Conservation (phyloP, 2,888 invertebrate genomes). For the Hydrotaea diabolus region DNA sequence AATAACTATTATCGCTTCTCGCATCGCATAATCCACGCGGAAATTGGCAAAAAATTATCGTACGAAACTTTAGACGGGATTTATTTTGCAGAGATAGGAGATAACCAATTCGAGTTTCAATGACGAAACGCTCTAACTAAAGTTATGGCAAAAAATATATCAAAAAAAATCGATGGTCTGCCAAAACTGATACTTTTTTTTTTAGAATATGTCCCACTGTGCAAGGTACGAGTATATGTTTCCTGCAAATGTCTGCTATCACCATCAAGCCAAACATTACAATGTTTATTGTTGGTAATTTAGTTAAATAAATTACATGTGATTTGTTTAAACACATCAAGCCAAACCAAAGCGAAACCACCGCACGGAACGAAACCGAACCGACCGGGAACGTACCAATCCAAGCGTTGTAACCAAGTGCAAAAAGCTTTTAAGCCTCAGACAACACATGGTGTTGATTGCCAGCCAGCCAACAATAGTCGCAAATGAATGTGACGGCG, state of each 20-base stretch:
- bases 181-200: too few species aligned
- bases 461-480: neutral
- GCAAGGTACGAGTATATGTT: too few species aligned
- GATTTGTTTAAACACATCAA: constrained; percentile 45
- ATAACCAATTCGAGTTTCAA: too few species aligned
- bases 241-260: neutral
- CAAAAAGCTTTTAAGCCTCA: constrained; percentile 21
- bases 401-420: neutral
- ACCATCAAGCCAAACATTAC: neutral
- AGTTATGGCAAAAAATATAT: too few species aligned
- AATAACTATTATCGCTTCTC: too few species aligned
- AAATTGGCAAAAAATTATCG: too few species aligned
- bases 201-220: too few species aligned
- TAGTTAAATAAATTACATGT: constrained; percentile 50
- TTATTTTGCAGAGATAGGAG: too few species aligned
- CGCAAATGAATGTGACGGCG: neutral
- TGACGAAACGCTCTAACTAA: too few species aligned
- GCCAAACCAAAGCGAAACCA: neutral
- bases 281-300: constrained; percentile 45
- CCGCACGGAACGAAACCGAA: neutral
- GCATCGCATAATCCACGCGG: too few species aligned
- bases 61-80: too few species aligned
- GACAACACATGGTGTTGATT: constrained; percentile 5
- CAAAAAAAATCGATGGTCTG: too few species aligned
- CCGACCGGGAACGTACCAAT: neutral